Evolutionary conservation across 1,140 invertebrate genomes (phyloP), one percentile per base, ranked within the genome.

Genomic region (Lysiphlebus fabarum): DNA sequence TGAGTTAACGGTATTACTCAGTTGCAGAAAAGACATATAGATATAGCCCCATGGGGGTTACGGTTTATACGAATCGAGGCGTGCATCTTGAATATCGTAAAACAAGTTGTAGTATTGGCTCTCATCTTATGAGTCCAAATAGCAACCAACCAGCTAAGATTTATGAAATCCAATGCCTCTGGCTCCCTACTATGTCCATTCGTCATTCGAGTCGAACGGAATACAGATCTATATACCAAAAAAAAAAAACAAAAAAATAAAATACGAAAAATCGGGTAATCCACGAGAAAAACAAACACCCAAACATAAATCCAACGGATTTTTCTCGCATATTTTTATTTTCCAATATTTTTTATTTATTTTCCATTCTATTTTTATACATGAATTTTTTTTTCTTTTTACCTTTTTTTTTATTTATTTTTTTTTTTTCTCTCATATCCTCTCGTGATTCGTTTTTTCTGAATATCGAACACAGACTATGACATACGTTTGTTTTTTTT

Each of bases 281-380:
- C 58, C 58, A 50, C 43, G 44, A 54, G 58, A 60, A 60, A 60
- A 60, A 60, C 58, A 60, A 60, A 60, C 51, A 60, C 53, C 53
- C 17, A 26, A 26, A 44, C 58, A 60, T 60, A 60, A 60, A 60
- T 60, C 50, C 58, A 33, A 47, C 38, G 53, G 58, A 60, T 60
- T 60, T 49, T 10, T 53, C 11, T 49, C 49, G 33, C 49, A 55
- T 6, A 36, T 48, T 42, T 17, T 36, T 11, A 10, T 9, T 38
- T 34, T 42, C 42, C 26, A 36, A 7, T 14, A 26, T 53, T 53
- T 11, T 44, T 12, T 37, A 12, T 47, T 26, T 45, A 9, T 14
- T 14, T 26, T 26, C n/a, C 11, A 36, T 10, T 47, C 17, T 42
- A 45, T 51, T 40, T 59, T 17, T 17, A 33, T 36, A 38, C 34